A percentile compares a stretch with the other conserved stretches of the same genome.
phyloP scores from a whole-genome alignment of 2,797 vertebrate genomes.

The Spinus olivaceus region DNA sequence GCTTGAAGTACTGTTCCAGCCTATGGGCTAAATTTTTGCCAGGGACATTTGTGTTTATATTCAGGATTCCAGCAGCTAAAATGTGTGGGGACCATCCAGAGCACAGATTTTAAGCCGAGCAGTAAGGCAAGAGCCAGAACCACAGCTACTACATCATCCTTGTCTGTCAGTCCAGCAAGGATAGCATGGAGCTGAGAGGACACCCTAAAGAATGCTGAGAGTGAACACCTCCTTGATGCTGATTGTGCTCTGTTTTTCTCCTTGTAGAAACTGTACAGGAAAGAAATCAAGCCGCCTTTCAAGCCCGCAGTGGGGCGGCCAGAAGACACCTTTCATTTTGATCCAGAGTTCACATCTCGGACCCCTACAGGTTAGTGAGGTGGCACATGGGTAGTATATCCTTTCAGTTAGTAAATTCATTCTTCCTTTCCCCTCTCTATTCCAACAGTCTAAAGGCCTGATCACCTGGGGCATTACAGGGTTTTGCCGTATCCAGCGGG shows the following conservation, averaged over 20 bases:
- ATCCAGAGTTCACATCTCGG: constrained; percentile 94
- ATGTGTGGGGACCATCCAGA: not conserved
- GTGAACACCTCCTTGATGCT: not conserved
- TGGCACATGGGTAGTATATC: not conserved
- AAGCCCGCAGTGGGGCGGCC: constrained; percentile 93
- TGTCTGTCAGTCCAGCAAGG: not conserved
- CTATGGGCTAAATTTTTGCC: not conserved
- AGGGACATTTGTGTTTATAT: not conserved
- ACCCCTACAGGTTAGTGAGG: constrained; percentile 86
- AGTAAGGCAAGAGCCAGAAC: not conserved
- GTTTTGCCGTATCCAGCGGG: not conserved
- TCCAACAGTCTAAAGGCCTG: not conserved
- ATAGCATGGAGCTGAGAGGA: not conserved
- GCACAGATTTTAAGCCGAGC: not conserved
- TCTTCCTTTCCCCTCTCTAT: not conserved
- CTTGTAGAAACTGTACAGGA: constrained; percentile 87
- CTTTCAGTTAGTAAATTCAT: not conserved
- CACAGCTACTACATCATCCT: accelerated
- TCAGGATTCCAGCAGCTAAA: not conserved
- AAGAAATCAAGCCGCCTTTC: constrained; percentile 92
- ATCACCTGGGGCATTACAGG: not conserved
- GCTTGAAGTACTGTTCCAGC: not conserved
- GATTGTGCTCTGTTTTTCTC: not conserved
- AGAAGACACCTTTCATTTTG: constrained; percentile 98
- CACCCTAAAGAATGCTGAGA: not conserved